Percentiles rank a stretch among this genome's conserved stretches.
Conservation (phyloP, 2,797 vertebrate species). For the Clarias pachynema region DNA sequence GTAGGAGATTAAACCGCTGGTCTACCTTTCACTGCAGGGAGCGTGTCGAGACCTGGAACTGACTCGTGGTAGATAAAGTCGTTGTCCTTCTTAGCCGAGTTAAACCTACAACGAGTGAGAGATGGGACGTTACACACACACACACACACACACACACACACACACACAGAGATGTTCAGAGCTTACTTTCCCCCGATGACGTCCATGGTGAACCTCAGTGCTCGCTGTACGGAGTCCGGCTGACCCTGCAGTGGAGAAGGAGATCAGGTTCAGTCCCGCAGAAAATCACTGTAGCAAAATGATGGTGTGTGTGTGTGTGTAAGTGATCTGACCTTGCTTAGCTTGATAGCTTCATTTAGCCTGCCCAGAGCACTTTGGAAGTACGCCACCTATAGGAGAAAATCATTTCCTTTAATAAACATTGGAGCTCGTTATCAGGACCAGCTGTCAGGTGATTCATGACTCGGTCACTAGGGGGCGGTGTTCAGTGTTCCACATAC, state of each 20-base stretch:
- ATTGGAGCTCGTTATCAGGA: no score
- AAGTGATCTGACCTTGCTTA: no score
- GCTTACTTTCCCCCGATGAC: constrained; percentile 87
- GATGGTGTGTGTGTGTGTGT: no score
- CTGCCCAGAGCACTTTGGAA: no score
- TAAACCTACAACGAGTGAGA: constrained; percentile 70
- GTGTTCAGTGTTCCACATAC: no score
- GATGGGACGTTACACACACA: not conserved
- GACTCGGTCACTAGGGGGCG: no score
- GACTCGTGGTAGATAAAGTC: constrained; percentile 87
- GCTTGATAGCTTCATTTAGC: no score
- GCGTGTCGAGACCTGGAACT: constrained; percentile 76
- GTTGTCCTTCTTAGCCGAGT: constrained; percentile 85
- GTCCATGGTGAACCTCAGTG: constrained; percentile 84
- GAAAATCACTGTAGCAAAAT: no score
- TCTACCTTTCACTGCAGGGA: constrained; percentile 83
- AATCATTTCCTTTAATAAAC: no score
- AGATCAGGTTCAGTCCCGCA: not conserved
- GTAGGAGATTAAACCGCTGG: not conserved
- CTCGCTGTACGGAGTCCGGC: constrained; percentile 80
- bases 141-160: not conserved
- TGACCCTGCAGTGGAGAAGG: constrained; percentile 72
- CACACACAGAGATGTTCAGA: not conserved
- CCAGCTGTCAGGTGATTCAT: no score
- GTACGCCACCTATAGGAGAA: no score